Evolutionary conservation across 1,140 invertebrate genomes (phyloP).

Genomic region (Aleiodes sp.): DNA sequence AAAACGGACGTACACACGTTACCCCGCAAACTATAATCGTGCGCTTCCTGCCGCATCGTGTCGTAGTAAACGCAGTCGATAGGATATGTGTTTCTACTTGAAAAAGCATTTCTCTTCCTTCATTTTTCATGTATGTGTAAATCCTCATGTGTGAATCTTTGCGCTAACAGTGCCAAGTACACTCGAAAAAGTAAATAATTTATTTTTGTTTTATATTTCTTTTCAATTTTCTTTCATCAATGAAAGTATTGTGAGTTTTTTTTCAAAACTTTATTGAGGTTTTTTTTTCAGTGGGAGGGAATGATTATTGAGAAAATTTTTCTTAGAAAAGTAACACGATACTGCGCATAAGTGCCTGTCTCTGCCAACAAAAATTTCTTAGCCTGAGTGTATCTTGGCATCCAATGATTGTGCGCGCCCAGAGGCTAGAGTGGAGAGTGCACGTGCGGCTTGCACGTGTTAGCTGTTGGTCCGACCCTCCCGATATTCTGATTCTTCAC

Average conservation of each 20-base stretch:
- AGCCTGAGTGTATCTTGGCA: slow-evolving; percentile 60
- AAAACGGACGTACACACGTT: slow-evolving; percentile 40
- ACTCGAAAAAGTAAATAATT: slow-evolving; percentile 47
- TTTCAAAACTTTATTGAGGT: background rate
- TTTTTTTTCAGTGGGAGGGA: background rate
- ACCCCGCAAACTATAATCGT: slow-evolving; percentile 56
- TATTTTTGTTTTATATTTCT: background rate
- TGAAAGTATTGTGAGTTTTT: background rate
- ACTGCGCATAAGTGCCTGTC: background rate
- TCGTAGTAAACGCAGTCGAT: background rate
- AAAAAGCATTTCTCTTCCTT: slow-evolving; percentile 42
- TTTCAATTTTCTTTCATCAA: background rate
- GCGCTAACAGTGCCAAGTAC: slow-evolving; percentile 38
- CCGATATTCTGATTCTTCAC: slow-evolving; percentile 49
- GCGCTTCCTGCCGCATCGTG: slow-evolving; percentile 58
- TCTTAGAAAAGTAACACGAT: slow-evolving; percentile 1
- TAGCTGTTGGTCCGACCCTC: slow-evolving; percentile 59
- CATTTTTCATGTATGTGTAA: background rate
- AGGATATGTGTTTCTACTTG: slow-evolving; percentile 50
- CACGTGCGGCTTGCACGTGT: slow-evolving; percentile 64
- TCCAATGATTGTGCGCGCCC: slow-evolving; percentile 58
- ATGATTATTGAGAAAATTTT: background rate
- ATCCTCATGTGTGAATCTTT: slow-evolving; percentile 17
- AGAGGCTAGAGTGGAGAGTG: slow-evolving; percentile 59
- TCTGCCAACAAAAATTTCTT: slow-evolving; percentile 55